Percentiles rank a stretch among this genome's conserved stretches.
Conservation (phyloP, 2,888 invertebrate species). For the Hypomecis atomaria region DNA sequence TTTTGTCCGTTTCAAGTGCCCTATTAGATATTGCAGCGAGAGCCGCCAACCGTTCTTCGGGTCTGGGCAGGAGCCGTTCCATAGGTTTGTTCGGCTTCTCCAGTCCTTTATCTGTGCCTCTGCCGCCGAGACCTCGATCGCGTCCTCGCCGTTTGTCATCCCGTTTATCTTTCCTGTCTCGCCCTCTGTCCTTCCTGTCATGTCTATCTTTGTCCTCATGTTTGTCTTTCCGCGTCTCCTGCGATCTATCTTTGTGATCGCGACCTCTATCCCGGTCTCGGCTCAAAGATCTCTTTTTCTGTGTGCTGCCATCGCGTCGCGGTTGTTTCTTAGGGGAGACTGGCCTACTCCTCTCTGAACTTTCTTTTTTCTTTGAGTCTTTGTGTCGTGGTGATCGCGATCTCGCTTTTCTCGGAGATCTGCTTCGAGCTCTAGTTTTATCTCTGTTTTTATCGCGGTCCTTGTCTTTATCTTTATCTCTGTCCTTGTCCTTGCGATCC, state of each 20-base stretch:
- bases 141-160: slow-evolving; percentile 82
- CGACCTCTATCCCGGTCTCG: slow-evolving; percentile 83
- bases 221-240: slow-evolving; percentile 81
- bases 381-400: slow-evolving; percentile 79
- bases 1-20: slow-evolving; percentile 75
- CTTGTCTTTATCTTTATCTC: slow-evolving; percentile 77
- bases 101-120: slow-evolving; percentile 80
- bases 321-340: slow-evolving; percentile 79
- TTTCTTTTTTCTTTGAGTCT: slow-evolving; percentile 75
- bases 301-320: slow-evolving; percentile 73
- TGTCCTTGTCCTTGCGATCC: slow-evolving; percentile 75
- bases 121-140: slow-evolving; percentile 77
- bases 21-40: slow-evolving; percentile 82
- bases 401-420: slow-evolving; percentile 76
- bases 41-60: slow-evolving; percentile 86
- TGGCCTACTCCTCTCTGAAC: slow-evolving; percentile 78
- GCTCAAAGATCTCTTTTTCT: slow-evolving; percentile 71
- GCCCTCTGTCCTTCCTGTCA: slow-evolving; percentile 89
- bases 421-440: slow-evolving; percentile 76
- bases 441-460: slow-evolving; percentile 83
- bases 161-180: slow-evolving; percentile 85
- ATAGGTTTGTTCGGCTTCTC: slow-evolving; percentile 86
- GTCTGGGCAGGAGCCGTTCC: slow-evolving; percentile 86
- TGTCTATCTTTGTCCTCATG: slow-evolving; percentile 85
- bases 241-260: slow-evolving; percentile 78